Percentiles rank a stretch among this genome's conserved stretches.
Evolutionary conservation across 1,140 invertebrate species (phyloP).

Genomic region (Armadillidium nasatum): DNA sequence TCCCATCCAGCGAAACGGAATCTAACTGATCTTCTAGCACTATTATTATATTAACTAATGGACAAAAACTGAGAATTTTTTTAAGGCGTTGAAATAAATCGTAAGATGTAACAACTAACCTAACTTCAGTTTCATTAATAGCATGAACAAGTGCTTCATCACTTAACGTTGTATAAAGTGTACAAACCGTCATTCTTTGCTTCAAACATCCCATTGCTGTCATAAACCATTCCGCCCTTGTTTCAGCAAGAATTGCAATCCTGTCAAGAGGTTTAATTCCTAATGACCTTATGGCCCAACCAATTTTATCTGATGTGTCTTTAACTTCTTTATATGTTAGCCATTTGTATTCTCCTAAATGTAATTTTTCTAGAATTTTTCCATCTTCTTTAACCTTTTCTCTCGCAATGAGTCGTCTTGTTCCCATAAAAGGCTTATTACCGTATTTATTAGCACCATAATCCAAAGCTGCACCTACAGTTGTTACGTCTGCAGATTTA

Average conservation of each 20-base stretch:
- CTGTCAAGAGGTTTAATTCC: conserved; percentile 52
- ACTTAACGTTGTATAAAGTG: conserved; percentile 60
- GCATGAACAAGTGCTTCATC: conserved; percentile 58
- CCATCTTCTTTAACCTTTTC: conserved; percentile 58
- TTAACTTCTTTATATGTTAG: conserved; percentile 53
- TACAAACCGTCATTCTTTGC: conserved; percentile 53
- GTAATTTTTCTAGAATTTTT: conserved; percentile 58
- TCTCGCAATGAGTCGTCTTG: conserved; percentile 54
- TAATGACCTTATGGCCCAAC: conserved; percentile 47
- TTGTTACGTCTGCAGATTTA: conserved; percentile 34
- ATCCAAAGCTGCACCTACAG: conserved; percentile 31
- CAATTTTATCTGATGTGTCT: conserved; percentile 50
- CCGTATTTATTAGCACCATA: conserved; percentile 46
- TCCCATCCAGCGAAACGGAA: conserved; percentile 23
- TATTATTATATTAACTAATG: conserved; percentile 33
- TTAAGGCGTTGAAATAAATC: conserved; percentile 36
- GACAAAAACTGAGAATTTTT: conserved; percentile 32
- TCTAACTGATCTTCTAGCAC: conserved; percentile 44
- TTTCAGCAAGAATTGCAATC: conserved; percentile 59
- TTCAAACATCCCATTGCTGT: conserved; percentile 55
- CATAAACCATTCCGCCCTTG: conserved; percentile 59
- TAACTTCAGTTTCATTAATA: conserved; percentile 57
- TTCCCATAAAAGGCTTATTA: conserved; percentile 53
- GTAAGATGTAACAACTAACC: conserved; percentile 45
- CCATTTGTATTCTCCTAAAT: conserved; percentile 56